phyloP scores from a whole-genome alignment of 2,113 vertebrate species.

The Mesembrinibis cayennensis region DNA sequence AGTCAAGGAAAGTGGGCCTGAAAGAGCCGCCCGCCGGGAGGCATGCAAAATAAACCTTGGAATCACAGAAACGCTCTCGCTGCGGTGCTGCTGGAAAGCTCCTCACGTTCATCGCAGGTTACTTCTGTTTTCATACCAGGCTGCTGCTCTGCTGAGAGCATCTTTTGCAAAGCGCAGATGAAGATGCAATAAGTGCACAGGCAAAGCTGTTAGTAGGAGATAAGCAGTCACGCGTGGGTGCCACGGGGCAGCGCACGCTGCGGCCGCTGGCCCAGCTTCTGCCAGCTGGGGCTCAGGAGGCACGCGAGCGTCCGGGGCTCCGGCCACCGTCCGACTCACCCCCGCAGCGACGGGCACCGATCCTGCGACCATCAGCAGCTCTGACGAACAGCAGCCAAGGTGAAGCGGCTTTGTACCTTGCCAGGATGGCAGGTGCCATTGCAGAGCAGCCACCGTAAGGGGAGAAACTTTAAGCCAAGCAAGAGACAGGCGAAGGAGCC shows the following conservation, averaged over 20 bases:
- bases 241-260: background rate
- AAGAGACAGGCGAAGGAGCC: background rate
- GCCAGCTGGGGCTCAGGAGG: background rate
- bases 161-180: fast-evolving
- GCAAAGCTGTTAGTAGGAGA: background rate
- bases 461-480: fast-evolving
- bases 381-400: fast-evolving
- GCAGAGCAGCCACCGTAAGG: background rate
- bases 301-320: fast-evolving
- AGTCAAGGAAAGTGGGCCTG: background rate
- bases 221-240: fast-evolving
- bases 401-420: fast-evolving
- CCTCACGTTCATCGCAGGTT: fast-evolving
- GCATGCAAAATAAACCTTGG: fast-evolving
- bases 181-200: fast-evolving
- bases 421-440: fast-evolving
- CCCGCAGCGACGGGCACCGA: fast-evolving
- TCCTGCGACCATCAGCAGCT: background rate
- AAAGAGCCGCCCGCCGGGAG: fast-evolving
- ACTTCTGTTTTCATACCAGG: fast-evolving
- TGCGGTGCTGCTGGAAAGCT: background rate
- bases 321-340: fast-evolving
- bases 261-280: background rate
- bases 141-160: fast-evolving
- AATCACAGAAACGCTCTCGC: fast-evolving